Evolutionary conservation across 2,888 invertebrate species (phyloP).

Genomic region (Cosmopolites sordidus): DNA sequence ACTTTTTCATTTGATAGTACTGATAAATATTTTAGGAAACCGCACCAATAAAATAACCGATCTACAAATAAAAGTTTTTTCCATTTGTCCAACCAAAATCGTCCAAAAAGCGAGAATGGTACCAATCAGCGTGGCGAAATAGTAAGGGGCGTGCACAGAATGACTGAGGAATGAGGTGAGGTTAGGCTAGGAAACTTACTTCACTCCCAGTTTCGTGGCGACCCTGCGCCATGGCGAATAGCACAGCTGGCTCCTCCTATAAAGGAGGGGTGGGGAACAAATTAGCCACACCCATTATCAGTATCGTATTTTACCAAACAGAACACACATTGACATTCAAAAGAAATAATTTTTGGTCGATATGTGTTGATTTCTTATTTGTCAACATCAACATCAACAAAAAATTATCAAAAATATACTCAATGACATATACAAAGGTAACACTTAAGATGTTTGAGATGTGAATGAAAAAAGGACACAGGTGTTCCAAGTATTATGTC

Average conservation of each 20-base stretch:
- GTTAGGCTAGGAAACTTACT: conserved; percentile 69
- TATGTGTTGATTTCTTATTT: too few species aligned
- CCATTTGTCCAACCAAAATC: too few species aligned
- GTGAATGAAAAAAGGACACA: too few species aligned
- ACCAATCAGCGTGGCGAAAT: conserved; percentile 15
- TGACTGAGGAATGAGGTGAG: conserved; percentile 28
- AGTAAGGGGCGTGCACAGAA: conserved; percentile 14
- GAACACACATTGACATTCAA: conserved; percentile 20
- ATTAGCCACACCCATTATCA: conserved; percentile 46
- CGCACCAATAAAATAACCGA: neutral
- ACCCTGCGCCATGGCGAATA: conserved; percentile 92
- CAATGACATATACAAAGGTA: too few species aligned
- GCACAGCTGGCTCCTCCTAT: conserved; percentile 66
- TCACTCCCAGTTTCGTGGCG: conserved; percentile 91
- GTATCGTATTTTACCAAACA: conserved; percentile 33
- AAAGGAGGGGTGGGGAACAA: conserved; percentile 47
- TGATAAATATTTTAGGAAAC: too few species aligned
- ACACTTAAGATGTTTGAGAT: too few species aligned
- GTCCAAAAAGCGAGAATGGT: conserved; percentile 15
- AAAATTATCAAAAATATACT: neutral
- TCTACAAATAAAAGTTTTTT: neutral
- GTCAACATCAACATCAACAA: neutral
- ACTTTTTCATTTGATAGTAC: too few species aligned
- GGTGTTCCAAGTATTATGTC: too few species aligned
- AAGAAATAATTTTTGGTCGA: conserved; percentile 18